A percentile compares a stretch with the other conserved stretches of the same genome.
phyloP scores from a whole-genome alignment of 2,888 invertebrate genomes.

The Ypsolopha sequella region DNA sequence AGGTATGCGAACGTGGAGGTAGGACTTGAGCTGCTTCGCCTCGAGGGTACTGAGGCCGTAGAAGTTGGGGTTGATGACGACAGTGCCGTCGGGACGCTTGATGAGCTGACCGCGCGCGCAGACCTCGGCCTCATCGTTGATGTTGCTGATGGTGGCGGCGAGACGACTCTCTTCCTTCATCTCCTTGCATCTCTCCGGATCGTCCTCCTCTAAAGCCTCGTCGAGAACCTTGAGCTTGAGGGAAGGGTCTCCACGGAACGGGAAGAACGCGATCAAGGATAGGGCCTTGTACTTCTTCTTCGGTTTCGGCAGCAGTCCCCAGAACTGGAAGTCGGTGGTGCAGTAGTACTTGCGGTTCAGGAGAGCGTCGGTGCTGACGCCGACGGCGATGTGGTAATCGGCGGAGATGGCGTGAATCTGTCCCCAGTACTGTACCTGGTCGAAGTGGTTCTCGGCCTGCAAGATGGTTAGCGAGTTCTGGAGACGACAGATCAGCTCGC shows the following conservation, averaged over 20 bases:
- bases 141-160: slow-evolving; percentile 76
- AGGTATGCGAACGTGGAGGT: slow-evolving; percentile 80
- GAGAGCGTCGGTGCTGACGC: slow-evolving; percentile 82
- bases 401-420: slow-evolving; percentile 80
- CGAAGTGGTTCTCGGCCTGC: slow-evolving; percentile 88
- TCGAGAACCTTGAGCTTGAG: slow-evolving; percentile 60
- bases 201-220: slow-evolving; percentile 44
- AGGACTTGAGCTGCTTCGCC: slow-evolving; percentile 78
- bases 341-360: slow-evolving; percentile 82
- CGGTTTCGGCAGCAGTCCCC: slow-evolving; percentile 66
- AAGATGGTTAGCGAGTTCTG: slow-evolving; percentile 83
- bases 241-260: slow-evolving; percentile 66
- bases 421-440: slow-evolving; percentile 88
- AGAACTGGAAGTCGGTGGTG: slow-evolving; percentile 78
- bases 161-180: slow-evolving; percentile 86
- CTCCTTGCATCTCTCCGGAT: slow-evolving; percentile 52
- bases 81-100: slow-evolving; percentile 78
- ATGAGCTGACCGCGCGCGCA: slow-evolving; percentile 85
- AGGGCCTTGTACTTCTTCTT: slow-evolving; percentile 54
- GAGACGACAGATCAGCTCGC: slow-evolving; percentile 79
- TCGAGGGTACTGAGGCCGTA: slow-evolving; percentile 76
- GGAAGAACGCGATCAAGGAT: slow-evolving; percentile 48
- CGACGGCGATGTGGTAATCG: slow-evolving; percentile 89
- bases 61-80: slow-evolving; percentile 79
- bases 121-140: slow-evolving; percentile 80